These are phyloP conservation scores for Stichopus horrens DNA, from an alignment of 53 echinoderm and acorn worm genomes.

Conservation along the genomic window DNA sequence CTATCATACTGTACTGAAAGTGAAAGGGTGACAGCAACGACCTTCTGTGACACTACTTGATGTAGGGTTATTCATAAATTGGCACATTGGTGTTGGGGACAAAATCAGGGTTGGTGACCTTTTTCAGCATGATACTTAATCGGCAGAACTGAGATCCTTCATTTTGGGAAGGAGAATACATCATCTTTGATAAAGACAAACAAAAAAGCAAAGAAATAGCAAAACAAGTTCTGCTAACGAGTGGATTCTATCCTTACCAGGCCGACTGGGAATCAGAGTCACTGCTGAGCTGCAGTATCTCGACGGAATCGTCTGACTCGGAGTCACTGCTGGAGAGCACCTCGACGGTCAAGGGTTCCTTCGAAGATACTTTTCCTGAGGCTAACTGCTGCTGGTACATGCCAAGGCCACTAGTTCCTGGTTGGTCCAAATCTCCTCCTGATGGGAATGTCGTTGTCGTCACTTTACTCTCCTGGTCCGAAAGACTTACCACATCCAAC, in stretches of 20 bases:
- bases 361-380: conserved; percentile 23
- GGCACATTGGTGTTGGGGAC: too few species aligned
- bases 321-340: conserved; percentile 42
- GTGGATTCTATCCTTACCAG: conserved; percentile 18
- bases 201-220: too few species aligned
- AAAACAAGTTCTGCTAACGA: too few species aligned
- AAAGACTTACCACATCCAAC: conserved; percentile 40
- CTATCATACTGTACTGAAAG: too few species aligned
- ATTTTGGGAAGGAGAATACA: too few species aligned
- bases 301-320: conserved; percentile 30
- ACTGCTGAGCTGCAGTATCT: conserved; percentile 40
- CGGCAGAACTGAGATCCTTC: too few species aligned
- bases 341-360: conserved; percentile 28
- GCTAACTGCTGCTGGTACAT: conserved; percentile 39
- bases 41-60: too few species aligned
- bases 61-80: too few species aligned
- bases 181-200: too few species aligned
- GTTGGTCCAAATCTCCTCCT: conserved; percentile 41
- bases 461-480: conserved; percentile 50
- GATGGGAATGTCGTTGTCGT: neutral
- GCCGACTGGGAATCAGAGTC: conserved; percentile 40
- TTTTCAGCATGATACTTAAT: too few species aligned
- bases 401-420: conserved; percentile 45
- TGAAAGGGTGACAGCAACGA: too few species aligned
- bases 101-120: too few species aligned